A percentile compares a stretch with the other conserved stretches of the same genome.
Evolutionary conservation across 2,888 invertebrate species (phyloP).

Genomic region (Chironomus tentans): DNA sequence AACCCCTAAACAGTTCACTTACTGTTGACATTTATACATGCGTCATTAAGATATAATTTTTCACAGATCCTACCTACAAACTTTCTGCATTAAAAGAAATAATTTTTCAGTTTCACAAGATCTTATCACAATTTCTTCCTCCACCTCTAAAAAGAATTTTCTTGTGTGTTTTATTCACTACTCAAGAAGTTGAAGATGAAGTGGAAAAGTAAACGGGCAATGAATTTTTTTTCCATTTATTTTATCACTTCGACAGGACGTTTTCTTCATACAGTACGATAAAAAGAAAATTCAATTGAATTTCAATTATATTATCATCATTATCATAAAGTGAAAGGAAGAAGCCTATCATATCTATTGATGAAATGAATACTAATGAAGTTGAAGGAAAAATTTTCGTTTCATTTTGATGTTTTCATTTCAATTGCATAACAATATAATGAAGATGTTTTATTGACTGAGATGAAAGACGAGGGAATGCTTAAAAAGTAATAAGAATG

Average conservation of each 20-base stretch:
- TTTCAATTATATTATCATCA: background rate
- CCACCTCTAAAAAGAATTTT: background rate
- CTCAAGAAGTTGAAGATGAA: no score
- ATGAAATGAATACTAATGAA: constrained; percentile 3
- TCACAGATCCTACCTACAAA: background rate
- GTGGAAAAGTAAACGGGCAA: no score
- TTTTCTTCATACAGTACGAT: no score
- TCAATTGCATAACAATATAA: constrained; percentile 1
- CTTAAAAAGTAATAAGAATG: no score
- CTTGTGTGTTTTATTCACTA: background rate
- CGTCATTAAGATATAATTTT: constrained; percentile 6
- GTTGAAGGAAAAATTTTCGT: background rate
- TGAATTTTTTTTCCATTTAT: no score
- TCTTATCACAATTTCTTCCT: background rate
- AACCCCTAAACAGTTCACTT: background rate
- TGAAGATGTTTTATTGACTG: background rate
- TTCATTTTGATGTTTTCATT: background rate
- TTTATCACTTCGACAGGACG: no score
- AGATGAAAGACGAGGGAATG: no score
- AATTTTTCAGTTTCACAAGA: background rate
- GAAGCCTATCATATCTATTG: background rate
- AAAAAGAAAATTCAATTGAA: background rate
- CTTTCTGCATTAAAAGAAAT: background rate
- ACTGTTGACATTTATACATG: background rate
- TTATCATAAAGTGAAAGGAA: background rate